Evolutionary conservation across 1,140 invertebrate species (phyloP).

Genomic region (Galendromus occidentalis): DNA sequence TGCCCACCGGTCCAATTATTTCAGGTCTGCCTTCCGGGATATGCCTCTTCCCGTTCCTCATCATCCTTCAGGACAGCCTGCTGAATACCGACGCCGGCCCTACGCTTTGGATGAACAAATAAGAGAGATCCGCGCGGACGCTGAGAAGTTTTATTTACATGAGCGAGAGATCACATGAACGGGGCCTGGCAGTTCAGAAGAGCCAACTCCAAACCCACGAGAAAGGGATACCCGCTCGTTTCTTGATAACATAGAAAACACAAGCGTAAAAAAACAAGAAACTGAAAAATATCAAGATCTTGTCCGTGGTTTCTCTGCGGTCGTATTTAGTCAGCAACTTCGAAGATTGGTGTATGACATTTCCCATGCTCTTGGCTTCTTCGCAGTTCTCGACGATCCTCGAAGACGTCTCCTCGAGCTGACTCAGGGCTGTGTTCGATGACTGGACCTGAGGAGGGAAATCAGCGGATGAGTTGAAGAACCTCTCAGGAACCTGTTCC

Average conservation of each 20-base stretch:
- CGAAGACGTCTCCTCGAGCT: conserved; percentile 27
- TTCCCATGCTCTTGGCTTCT: conserved; percentile 62
- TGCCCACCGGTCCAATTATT: too few relatives aligned
- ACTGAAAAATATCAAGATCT: conserved; percentile 68
- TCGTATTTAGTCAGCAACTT: conserved; percentile 84
- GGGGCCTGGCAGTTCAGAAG: not conserved
- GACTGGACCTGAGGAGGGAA: not conserved
- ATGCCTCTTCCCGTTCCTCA: too few relatives aligned
- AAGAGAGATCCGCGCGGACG: too few relatives aligned
- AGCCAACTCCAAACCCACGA: not conserved
- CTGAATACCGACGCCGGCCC: too few relatives aligned
- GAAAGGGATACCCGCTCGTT: conserved; percentile 31
- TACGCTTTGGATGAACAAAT: too few relatives aligned
- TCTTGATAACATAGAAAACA: conserved; percentile 74
- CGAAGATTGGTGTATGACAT: conserved; percentile 63
- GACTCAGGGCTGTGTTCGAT: conserved; percentile 5
- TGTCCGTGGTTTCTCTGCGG: conserved; percentile 77
- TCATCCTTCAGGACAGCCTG: too few relatives aligned
- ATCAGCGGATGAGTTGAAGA: too few relatives aligned
- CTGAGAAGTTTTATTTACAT: too few relatives aligned
- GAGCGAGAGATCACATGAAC: too few relatives aligned
- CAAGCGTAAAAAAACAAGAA: conserved; percentile 77
- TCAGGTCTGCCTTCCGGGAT: too few relatives aligned
- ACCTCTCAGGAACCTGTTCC: too few relatives aligned
- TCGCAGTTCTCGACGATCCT: conserved; percentile 46